phyloP scores from a whole-genome alignment of 2,888 invertebrate species.

The Tryphoninae sp. region DNA sequence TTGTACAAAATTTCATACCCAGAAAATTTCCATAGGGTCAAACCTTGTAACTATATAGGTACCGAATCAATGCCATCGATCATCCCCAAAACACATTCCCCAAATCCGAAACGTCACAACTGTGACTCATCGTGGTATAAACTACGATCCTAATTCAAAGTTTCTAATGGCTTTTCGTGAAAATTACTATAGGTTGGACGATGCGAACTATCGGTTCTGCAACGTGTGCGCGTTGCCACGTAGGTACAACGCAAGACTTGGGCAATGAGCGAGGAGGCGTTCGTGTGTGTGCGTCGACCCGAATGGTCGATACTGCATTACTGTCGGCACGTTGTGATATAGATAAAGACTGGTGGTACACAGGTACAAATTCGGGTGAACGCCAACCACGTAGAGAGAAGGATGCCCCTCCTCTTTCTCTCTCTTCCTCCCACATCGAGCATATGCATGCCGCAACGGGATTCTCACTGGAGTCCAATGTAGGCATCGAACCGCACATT shows the following conservation, averaged over 20 bases:
- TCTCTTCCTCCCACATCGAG: background rate
- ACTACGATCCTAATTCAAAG: conserved; percentile 42
- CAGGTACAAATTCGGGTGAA: conserved; percentile 40
- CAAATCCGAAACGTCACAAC: conserved; percentile 15
- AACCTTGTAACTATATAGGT: no score
- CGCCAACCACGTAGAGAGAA: background rate
- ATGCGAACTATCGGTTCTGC: conserved; percentile 26
- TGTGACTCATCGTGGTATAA: conserved; percentile 34
- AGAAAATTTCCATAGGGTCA: no score
- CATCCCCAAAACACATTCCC: background rate
- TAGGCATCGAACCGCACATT: conserved; percentile 54
- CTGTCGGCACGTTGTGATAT: background rate
- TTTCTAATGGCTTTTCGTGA: conserved; percentile 45
- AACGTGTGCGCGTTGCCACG: conserved; percentile 12
- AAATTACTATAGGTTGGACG: conserved; percentile 29
- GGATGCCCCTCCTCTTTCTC: background rate
- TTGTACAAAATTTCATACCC: no score
- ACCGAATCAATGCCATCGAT: no score
- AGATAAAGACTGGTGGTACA: background rate
- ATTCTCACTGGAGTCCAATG: conserved; percentile 31
- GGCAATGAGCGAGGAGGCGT: conserved; percentile 16
- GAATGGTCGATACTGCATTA: conserved; percentile 1
- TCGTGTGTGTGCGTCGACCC: background rate
- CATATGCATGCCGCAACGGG: conserved; percentile 7
- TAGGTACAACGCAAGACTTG: no score